phyloP scores from a whole-genome alignment of 1,140 invertebrate genomes.

The Bombus terrestris region DNA sequence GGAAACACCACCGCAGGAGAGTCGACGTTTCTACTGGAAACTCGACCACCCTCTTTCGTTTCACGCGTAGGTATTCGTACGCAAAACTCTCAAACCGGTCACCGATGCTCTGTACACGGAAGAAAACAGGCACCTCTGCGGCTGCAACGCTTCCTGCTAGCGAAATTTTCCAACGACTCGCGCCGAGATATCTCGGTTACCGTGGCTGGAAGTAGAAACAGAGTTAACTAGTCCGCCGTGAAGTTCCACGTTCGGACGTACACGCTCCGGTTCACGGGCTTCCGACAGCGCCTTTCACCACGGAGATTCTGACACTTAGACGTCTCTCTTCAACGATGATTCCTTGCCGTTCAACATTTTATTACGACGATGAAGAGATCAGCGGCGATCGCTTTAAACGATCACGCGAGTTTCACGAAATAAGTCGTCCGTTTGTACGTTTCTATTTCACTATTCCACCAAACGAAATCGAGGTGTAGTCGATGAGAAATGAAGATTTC shows the following conservation, averaged over 20 bases:
- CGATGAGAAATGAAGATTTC: background rate
- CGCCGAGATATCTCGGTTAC: constrained; percentile 38
- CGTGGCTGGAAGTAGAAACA: constrained; percentile 59
- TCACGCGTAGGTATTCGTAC: background rate
- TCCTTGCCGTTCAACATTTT: constrained; percentile 43
- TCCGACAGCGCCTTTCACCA: constrained; percentile 59
- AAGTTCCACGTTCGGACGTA: constrained; percentile 57
- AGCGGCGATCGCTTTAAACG: constrained; percentile 10
- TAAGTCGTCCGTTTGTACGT: too few species aligned
- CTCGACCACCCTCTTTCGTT: background rate
- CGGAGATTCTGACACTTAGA: constrained; percentile 53
- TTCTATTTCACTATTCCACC: too few species aligned
- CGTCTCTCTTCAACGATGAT: constrained; percentile 51
- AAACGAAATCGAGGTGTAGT: background rate
- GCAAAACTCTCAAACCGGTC: background rate
- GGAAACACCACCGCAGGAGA: background rate
- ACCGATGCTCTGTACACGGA: background rate
- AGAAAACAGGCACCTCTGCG: constrained; percentile 31
- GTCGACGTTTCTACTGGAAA: background rate
- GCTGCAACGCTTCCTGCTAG: constrained; percentile 12
- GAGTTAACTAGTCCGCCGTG: constrained; percentile 62
- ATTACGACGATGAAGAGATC: constrained; percentile 52
- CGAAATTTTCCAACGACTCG: constrained; percentile 45
- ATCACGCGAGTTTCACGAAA: constrained; percentile 24
- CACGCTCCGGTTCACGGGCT: constrained; percentile 43